These are phyloP conservation scores for Mechanitis messenoides DNA, from an alignment of 2,888 invertebrate species.

Conservation along the genomic window DNA sequence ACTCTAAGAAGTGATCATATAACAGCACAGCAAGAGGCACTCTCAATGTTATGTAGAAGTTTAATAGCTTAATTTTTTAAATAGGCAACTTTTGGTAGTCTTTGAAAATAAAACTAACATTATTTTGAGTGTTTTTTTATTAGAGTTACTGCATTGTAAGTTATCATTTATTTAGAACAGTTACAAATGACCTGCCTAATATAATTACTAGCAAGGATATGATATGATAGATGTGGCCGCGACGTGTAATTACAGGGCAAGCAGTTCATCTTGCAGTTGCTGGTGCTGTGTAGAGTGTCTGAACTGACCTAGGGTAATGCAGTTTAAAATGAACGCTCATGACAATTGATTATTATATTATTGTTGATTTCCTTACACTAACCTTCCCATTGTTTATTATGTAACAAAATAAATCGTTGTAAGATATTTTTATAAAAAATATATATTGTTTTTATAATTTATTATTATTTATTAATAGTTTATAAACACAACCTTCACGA, in stretches of 20 bases:
- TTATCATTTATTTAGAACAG: background rate
- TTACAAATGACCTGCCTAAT: background rate
- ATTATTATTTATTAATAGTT: background rate
- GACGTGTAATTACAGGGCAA: background rate
- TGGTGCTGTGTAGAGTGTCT: background rate
- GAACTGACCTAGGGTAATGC: conserved; percentile 1
- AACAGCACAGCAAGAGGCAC: too few species aligned
- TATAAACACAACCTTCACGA: background rate
- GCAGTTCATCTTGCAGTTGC: background rate
- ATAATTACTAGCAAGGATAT: background rate
- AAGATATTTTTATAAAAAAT: too few species aligned
- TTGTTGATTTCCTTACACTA: too few species aligned
- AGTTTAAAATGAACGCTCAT: too few species aligned
- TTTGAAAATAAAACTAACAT: too few species aligned
- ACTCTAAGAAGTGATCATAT: background rate
- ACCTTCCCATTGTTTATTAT: too few species aligned
- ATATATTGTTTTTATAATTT: background rate
- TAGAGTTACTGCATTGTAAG: background rate
- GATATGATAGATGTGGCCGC: background rate
- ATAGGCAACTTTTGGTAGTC: too few species aligned
- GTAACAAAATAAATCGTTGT: too few species aligned
- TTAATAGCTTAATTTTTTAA: too few species aligned
- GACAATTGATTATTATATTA: too few species aligned
- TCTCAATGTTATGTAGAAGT: too few species aligned
- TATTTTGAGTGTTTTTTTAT: background rate